Conservation (phyloP, 2,888 invertebrate species). For the Dasysyrphus albostriatus region DNA sequence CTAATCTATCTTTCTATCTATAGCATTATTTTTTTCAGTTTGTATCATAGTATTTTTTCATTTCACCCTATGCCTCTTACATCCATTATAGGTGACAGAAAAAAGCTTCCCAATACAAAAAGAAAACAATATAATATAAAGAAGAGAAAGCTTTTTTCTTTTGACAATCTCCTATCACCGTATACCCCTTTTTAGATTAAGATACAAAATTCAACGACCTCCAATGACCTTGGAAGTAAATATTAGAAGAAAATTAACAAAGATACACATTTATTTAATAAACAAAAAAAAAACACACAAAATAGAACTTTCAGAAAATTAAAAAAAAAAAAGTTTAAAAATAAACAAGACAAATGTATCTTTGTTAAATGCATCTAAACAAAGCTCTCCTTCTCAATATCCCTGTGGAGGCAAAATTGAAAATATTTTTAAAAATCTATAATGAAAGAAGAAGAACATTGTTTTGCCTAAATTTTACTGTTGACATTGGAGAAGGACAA, state of each 20-base stretch:
- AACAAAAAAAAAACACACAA: background rate
- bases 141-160: constrained; percentile 39
- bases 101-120: constrained; percentile 27
- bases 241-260: constrained; percentile 9
- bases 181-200: background rate
- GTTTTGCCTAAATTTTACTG: constrained; percentile 37
- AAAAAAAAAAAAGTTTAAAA: constrained; percentile 5
- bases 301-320: background rate
- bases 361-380: constrained; percentile 28
- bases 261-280: background rate
- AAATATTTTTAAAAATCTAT: constrained; percentile 38
- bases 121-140: constrained; percentile 43
- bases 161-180: background rate
- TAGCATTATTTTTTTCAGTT: background rate
- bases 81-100: constrained; percentile 12
- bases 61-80: background rate
- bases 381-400: constrained; percentile 25
- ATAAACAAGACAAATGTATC: constrained; percentile 3
- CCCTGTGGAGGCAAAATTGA: constrained; percentile 23
- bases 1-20: constrained; percentile 29
- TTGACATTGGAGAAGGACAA: constrained; percentile 75
- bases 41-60: background rate
- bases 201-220: constrained; percentile 64
- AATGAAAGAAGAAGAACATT: constrained; percentile 9
- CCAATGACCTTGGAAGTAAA: constrained; percentile 71